Conservation (phyloP, 2,113 vertebrate species). For the Takifugu flavidus region DNA sequence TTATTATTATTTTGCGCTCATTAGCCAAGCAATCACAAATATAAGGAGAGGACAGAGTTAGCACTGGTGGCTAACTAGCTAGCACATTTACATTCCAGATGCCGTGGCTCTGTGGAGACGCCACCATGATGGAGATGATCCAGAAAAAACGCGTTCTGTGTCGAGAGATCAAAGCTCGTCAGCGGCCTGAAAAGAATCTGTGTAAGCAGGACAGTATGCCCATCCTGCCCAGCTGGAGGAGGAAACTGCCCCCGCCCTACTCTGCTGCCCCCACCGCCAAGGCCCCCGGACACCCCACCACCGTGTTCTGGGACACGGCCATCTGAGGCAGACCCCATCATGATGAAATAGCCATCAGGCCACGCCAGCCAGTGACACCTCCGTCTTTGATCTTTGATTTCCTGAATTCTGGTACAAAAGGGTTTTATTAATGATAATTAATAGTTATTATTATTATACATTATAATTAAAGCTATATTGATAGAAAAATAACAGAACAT, state of each 20-base stretch:
- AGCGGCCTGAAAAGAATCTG: constrained; percentile 90
- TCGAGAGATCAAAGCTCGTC: constrained; percentile 92
- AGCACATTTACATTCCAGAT: constrained; percentile 69
- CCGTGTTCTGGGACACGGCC: constrained; percentile 85
- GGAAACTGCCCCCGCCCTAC: constrained; percentile 87
- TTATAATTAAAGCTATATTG: no score
- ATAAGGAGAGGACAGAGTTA: background rate
- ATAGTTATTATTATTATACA: no score
- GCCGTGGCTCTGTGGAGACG: constrained; percentile 91
- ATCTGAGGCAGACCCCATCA: constrained; percentile 24
- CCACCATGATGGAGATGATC: constrained; percentile 97
- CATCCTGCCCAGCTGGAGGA: constrained; percentile 93
- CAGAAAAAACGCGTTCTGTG: constrained; percentile 95
- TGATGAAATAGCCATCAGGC: constrained; percentile 11
- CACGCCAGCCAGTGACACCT: background rate
- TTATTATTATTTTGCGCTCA: no score
- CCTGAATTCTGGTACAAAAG: background rate
- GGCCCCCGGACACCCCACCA: constrained; percentile 58
- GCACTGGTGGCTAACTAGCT: background rate
- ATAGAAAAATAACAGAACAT: no score
- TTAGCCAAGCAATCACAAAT: no score
- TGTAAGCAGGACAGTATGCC: constrained; percentile 97
- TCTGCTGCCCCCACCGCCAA: constrained; percentile 81
- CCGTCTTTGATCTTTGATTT: background rate
- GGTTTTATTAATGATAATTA: no score